Evolutionary conservation across 2,888 invertebrate genomes (phyloP), one percentile per base, ranked within the genome.

Genomic region (Metalampra italica): DNA sequence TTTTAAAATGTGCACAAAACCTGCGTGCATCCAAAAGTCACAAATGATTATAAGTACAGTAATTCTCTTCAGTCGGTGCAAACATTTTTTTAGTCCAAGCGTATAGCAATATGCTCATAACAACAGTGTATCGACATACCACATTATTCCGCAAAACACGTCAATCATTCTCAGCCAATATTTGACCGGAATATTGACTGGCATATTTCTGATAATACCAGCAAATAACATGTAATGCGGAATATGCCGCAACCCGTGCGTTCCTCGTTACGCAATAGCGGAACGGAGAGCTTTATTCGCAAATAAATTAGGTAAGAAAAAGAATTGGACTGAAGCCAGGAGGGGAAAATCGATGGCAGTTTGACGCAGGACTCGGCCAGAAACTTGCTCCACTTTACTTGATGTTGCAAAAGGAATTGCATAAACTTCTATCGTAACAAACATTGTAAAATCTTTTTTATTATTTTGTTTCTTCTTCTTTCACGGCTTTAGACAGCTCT

Each of bases 251-350:
- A 7, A n/a, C 11, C n/a, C 36, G n/a, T 32, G 11, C 11, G 32
- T 64, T 65, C 66, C 60, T 64, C 58, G 60, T 78, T 76, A 75
- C 68, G 66, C 66, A 71, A 75, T 57, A 66, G 57, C n/a, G 55
- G 62, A 57, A 55, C 56, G 64, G 57, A 63, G 57, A 64, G 62
- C 66, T 71, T 75, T 72, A 64, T 66, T 79, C 71, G 66, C 77
- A 80, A 82, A 84, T 82, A 81, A 82, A 81, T 82, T 78, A 81
- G 68, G 73, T 71, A 71, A 77, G 64, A 71, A 68, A 71, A 61
- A 71, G 70, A 73, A 76, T 82, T 85, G 85, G 85, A 83, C 64
- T 71, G 68, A 66, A 71, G 84, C 85, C 85, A 85, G 75, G 55
- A 66, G 56, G 62, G 60, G 67, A 71, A 77, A 83, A 83, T 83